Conservation (phyloP, 2,888 invertebrate species). For the Acanthosepion lycidas region DNA sequence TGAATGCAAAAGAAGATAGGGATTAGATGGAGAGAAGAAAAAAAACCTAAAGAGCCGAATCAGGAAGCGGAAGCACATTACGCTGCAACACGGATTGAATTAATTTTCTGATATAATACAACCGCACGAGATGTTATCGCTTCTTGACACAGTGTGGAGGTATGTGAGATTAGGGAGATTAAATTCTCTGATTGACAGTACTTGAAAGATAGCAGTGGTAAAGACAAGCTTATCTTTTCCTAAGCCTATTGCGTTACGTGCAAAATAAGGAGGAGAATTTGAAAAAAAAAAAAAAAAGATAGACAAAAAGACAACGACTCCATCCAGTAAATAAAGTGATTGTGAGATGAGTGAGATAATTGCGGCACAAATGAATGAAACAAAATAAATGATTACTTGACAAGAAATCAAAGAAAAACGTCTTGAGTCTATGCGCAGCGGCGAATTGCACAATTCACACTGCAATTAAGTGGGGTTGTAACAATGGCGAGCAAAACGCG, state of each 20-base stretch:
- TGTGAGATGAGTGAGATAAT: background rate
- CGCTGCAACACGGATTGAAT: background rate
- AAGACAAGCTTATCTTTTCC: background rate
- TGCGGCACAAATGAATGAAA: background rate
- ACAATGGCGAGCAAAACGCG: background rate
- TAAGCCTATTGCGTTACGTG: background rate
- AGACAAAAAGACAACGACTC: background rate
- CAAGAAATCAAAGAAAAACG: conserved; percentile 2
- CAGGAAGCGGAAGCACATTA: background rate
- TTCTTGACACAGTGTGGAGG: background rate
- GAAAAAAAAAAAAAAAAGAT: background rate
- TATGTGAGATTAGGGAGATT: conserved; percentile 12
- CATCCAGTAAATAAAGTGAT: background rate
- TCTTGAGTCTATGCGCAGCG: no score
- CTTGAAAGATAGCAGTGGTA: background rate
- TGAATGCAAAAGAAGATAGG: no score
- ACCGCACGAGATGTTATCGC: background rate
- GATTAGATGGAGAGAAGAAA: no score
- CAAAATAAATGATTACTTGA: background rate
- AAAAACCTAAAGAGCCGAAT: no score
- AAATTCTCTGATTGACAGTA: background rate
- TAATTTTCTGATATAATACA: background rate
- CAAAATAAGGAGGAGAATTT: background rate
- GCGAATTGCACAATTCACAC: conserved; percentile 13
- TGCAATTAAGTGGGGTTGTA: background rate